These are phyloP conservation scores for Heliothis virescens DNA, from an alignment of 1,140 invertebrate species.

Conservation along the genomic window DNA sequence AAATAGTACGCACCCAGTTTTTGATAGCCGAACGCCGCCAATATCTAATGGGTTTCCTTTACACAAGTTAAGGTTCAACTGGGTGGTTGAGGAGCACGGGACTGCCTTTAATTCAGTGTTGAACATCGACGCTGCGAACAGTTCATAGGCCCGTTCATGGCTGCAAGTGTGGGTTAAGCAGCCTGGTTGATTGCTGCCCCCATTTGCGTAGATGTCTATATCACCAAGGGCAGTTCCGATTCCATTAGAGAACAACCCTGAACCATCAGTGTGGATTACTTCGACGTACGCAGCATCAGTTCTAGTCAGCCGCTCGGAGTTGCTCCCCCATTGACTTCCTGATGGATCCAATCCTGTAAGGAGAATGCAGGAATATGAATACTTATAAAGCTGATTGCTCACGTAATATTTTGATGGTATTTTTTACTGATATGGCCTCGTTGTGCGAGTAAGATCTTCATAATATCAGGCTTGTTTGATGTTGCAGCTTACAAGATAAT, in stretches of 20 bases:
- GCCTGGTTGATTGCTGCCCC: constrained; percentile 90
- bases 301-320: constrained; percentile 52
- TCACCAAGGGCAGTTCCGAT: constrained; percentile 77
- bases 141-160: constrained; percentile 71
- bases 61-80: constrained; percentile 58
- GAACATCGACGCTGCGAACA: constrained; percentile 64
- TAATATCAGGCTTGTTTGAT: no score
- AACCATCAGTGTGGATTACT: constrained; percentile 74
- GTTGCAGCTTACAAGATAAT: no score
- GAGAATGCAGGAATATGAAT: neutral
- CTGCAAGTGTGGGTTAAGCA: constrained; percentile 81
- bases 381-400: no score
- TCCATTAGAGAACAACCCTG: constrained; percentile 59
- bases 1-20: constrained; percentile 6
- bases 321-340: constrained; percentile 57
- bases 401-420: no score
- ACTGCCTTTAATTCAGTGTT: constrained; percentile 55
- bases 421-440: no score
- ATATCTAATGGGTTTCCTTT: neutral
- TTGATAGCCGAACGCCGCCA: neutral
- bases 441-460: no score
- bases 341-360: constrained; percentile 69
- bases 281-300: constrained; percentile 72
- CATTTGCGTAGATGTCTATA: constrained; percentile 92
- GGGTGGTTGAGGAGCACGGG: constrained; percentile 54